Percentiles rank a stretch among this genome's conserved stretches.
Conservation (phyloP, 2,888 invertebrate species). For the Lydus trimaculatus region DNA sequence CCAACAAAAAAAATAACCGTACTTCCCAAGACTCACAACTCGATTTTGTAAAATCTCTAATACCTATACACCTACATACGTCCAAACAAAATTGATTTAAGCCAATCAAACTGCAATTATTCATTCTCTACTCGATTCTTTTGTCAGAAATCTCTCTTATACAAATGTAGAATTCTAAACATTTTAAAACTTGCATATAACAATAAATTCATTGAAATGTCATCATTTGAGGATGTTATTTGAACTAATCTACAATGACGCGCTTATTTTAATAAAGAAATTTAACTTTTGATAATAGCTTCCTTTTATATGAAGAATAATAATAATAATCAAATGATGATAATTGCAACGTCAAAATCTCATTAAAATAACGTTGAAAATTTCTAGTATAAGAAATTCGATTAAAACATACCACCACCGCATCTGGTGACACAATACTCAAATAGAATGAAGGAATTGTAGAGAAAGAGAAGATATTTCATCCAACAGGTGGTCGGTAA, state of each 20-base stretch:
- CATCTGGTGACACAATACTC: neutral
- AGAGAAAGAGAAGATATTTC: neutral
- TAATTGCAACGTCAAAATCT: neutral
- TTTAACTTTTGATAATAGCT: neutral
- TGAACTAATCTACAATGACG: neutral
- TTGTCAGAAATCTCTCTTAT: neutral
- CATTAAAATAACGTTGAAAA: neutral
- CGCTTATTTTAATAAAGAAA: neutral
- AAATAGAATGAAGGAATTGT: neutral
- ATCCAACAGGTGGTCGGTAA: neutral
- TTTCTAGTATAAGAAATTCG: neutral
- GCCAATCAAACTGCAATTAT: constrained; percentile 3
- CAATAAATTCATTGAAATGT: neutral
- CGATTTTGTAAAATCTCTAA: too few relatives aligned
- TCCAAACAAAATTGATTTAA: neutral
- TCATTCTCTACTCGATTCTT: constrained; percentile 3
- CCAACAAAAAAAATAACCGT: too few relatives aligned
- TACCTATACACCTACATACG: too few relatives aligned
- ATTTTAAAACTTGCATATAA: neutral
- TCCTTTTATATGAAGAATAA: neutral
- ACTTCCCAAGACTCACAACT: too few relatives aligned
- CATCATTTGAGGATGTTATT: neutral
- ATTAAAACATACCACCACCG: neutral
- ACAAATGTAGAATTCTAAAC: neutral
- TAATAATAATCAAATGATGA: neutral